Base-by-base conservation (phyloP, 2,113 vertebrate species). In the Cryptotis parvus region DNA sequence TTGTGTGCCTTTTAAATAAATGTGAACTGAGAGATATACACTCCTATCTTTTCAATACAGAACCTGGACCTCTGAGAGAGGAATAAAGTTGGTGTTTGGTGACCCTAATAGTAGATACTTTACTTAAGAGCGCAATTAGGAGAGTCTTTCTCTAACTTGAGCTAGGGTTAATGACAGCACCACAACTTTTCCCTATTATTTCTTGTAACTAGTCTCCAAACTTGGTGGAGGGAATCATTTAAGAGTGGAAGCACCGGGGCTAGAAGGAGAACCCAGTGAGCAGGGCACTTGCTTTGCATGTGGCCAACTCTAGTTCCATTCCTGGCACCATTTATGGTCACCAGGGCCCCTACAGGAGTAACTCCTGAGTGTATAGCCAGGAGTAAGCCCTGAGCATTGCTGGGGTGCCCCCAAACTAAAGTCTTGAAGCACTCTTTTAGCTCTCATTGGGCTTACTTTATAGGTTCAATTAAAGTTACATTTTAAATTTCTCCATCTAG, bases 1-100 rank as follows among this genome's bases (percentile, higher is more conserved):
- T 85, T 45, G 6, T 79, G 11, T 95, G 35, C 24, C 37, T 89
- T 93, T 66, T 93, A 33, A 82, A 75, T 41, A 92, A 79, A 81
- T 66, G 65, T 39, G 33, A 89, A 89, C 43, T 77, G 68, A 31
- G 9, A 1, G 9, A 6, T 9, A 76, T 18, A 45, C 1, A 70
- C 24, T 16, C 37, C 6, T 89, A 26, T 76, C 6, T 72, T n/a
- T 39, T 49, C 70, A 82, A 18, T 70, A 41, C 15, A 39, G 31
- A 27, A 4, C 20, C 22, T 65, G 58, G n/a, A n/a, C 35, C 27
- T 93, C 20, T 77, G 75, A 41, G 45, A 92, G 52, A 91, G 61
- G 66, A 84, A 70, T 76, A 82, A 85, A 83, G 26, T 86, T 86
- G 72, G 12, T 90, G 83, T 79, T 91, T 69, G 65, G 66, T 15